A percentile compares a stretch with the other conserved stretches of the same genome.
Evolutionary conservation across 2,113 vertebrate genomes (phyloP).

Genomic region (Podocnemis expansa): DNA sequence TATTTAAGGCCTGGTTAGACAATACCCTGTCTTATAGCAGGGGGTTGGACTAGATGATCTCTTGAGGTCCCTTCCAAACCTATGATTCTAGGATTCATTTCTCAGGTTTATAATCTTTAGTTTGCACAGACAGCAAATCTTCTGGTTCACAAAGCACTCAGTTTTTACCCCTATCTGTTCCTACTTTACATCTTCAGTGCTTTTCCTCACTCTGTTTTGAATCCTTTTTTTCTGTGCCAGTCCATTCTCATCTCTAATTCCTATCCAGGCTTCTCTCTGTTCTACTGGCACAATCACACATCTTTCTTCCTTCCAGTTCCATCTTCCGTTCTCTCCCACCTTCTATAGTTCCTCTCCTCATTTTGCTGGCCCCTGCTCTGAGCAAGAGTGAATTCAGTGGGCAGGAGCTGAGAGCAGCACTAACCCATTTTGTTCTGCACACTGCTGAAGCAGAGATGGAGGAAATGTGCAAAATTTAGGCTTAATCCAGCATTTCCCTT

Average conservation of each 20-base stretch:
- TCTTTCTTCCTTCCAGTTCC: too few relatives aligned
- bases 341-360: background rate
- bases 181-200: background rate
- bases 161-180: background rate
- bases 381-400: background rate
- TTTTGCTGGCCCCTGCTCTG: background rate
- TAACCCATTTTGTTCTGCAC: background rate
- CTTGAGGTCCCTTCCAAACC: too few relatives aligned
- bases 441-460: background rate
- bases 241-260: background rate
- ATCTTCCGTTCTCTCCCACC: background rate
- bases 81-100: too few relatives aligned
- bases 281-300: background rate
- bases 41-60: too few relatives aligned
- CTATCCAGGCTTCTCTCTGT: background rate
- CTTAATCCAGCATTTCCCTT: background rate
- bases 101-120: background rate
- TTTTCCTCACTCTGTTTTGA: background rate
- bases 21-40: too few relatives aligned
- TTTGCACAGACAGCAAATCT: background rate
- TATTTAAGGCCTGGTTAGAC: too few relatives aligned
- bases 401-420: background rate
- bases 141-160: background rate
- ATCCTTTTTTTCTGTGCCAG: background rate
- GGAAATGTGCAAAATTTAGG: background rate